phyloP scores from a whole-genome alignment of 2,797 vertebrate genomes.

The Manis javanica region DNA sequence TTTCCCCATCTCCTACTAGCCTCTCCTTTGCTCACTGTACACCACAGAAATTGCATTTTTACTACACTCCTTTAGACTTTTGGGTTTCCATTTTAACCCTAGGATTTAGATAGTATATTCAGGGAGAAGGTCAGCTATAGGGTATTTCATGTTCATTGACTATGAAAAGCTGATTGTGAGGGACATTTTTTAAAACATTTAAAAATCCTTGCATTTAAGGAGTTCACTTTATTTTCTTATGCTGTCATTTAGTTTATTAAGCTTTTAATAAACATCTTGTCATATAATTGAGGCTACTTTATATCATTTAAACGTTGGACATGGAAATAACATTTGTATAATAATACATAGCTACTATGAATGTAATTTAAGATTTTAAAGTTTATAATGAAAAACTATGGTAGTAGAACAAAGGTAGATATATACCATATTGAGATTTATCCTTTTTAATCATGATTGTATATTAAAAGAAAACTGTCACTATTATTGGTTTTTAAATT shows the following conservation, averaged over 20 bases:
- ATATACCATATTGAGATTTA: not conserved
- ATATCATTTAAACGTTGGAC: not conserved
- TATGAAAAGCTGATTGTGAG: not conserved
- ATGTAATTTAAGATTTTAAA: not conserved
- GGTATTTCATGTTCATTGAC: not conserved
- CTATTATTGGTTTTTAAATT: not conserved
- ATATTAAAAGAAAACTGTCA: not conserved
- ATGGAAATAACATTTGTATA: not conserved
- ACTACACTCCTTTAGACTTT: not conserved
- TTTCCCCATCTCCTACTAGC: not conserved
- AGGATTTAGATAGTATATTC: not conserved
- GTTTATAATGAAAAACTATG: not conserved
- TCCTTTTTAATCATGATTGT: not conserved
- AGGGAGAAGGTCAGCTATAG: not conserved
- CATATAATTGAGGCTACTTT: not conserved
- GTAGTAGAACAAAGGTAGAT: not conserved
- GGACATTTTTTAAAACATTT: not conserved
- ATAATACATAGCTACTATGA: not conserved
- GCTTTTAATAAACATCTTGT: not conserved
- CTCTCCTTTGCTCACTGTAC: fast-evolving
- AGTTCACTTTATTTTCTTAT: not conserved
- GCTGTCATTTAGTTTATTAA: not conserved
- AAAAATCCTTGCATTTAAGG: not conserved
- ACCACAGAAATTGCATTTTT: not conserved
- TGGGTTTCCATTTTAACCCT: not conserved